Evolutionary conservation across 1,140 invertebrate genomes (phyloP).

Genomic region (Chlorops oryzae): DNA sequence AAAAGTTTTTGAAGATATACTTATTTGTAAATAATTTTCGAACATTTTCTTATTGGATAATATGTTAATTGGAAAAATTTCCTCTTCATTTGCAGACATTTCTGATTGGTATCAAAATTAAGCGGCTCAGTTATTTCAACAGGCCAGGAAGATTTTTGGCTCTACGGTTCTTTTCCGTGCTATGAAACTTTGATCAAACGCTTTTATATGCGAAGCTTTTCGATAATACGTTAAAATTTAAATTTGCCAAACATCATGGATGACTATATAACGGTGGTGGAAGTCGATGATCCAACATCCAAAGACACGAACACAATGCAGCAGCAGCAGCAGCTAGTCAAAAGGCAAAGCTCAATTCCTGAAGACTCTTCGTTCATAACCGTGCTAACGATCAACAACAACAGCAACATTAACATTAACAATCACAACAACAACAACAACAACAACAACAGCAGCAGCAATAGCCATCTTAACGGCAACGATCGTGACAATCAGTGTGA

Average conservation of each 20-base stretch:
- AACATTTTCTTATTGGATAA: too few species aligned
- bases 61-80: too few species aligned
- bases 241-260: slow-evolving; percentile 16
- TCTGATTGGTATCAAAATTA: too few species aligned
- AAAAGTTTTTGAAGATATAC: too few species aligned
- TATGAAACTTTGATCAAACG: too few species aligned
- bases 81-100: too few species aligned
- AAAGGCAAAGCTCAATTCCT: slow-evolving; percentile 40
- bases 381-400: slow-evolving; percentile 39
- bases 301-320: slow-evolving; percentile 39
- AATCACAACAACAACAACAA: slow-evolving; percentile 19
- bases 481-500: neutral
- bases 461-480: neutral
- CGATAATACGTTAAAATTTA: too few species aligned
- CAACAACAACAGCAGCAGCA: slow-evolving; percentile 12
- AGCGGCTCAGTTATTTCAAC: too few species aligned
- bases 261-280: slow-evolving; percentile 65
- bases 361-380: slow-evolving; percentile 43
- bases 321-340: slow-evolving; percentile 51
- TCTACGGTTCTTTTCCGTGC: too few species aligned
- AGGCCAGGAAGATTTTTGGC: too few species aligned
- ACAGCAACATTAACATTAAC: slow-evolving; percentile 23
- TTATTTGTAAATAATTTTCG: too few species aligned
- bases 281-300: slow-evolving; percentile 53
- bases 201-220: too few species aligned